phyloP scores from a whole-genome alignment of 1,140 invertebrate genomes.

The Maniola jurtina region DNA sequence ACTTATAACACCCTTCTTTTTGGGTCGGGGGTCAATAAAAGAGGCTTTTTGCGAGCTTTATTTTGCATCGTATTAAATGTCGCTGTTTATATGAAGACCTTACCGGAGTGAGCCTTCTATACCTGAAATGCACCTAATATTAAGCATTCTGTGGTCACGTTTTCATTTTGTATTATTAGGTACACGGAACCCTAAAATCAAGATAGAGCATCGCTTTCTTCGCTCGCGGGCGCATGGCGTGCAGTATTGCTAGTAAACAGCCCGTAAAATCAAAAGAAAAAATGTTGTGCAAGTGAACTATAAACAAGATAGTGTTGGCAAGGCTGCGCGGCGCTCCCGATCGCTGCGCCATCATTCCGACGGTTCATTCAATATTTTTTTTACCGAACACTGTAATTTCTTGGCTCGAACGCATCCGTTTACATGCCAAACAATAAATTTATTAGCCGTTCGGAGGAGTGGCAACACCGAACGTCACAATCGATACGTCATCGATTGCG shows the following conservation, averaged over 20 bases:
- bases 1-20: too few relatives aligned
- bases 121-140: too few relatives aligned
- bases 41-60: too few relatives aligned
- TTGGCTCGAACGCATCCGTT: constrained; percentile 78
- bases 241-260: constrained; percentile 46
- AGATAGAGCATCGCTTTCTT: constrained; percentile 2
- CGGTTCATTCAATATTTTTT: constrained; percentile 77
- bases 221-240: constrained; percentile 9
- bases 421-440: constrained; percentile 79
- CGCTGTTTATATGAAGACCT: too few relatives aligned
- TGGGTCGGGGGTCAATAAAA: too few relatives aligned
- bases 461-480: constrained; percentile 67
- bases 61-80: too few relatives aligned
- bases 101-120: too few relatives aligned
- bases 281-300: constrained; percentile 58
- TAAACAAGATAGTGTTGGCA: constrained; percentile 70
- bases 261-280: constrained; percentile 46
- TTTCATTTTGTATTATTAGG: too few relatives aligned
- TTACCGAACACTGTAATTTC: constrained; percentile 77
- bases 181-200: too few relatives aligned
- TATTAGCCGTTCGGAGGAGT: constrained; percentile 75
- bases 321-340: constrained; percentile 55
- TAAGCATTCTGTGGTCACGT: too few relatives aligned
- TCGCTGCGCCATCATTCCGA: constrained; percentile 70
- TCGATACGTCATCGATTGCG: constrained; percentile 66